A percentile compares a stretch with the other conserved stretches of the same genome.
Conservation (phyloP, 2,888 invertebrate species). For the Pseudoips prasinana region DNA sequence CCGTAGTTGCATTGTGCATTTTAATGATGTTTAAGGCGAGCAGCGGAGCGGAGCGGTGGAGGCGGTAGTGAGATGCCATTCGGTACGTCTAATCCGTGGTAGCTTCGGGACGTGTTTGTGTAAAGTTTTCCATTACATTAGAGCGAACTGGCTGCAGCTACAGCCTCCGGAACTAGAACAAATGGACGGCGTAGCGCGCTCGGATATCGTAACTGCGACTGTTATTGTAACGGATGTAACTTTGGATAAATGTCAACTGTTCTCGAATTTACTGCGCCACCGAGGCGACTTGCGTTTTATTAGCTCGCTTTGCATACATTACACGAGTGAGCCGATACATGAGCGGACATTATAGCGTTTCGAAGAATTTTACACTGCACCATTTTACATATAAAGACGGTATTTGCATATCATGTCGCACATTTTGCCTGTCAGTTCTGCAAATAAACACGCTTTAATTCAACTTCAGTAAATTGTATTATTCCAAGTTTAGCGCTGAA, state of each 20-base stretch:
- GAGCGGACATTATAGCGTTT: slow-evolving; percentile 39
- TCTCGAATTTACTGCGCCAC: slow-evolving; percentile 70
- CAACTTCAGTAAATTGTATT: slow-evolving; percentile 37
- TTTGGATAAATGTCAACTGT: slow-evolving; percentile 79
- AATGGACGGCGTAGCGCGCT: slow-evolving; percentile 61
- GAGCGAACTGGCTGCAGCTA: slow-evolving; percentile 39
- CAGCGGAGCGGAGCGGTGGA: slow-evolving; percentile 11
- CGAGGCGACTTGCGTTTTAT: slow-evolving; percentile 65
- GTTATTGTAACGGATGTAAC: slow-evolving; percentile 79
- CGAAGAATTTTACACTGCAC: slow-evolving; percentile 34
- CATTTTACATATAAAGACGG: too few species aligned
- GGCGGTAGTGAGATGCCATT: slow-evolving; percentile 27
- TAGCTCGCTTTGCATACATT: slow-evolving; percentile 75
- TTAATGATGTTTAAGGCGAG: slow-evolving; percentile 57
- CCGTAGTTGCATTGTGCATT: slow-evolving; percentile 55
- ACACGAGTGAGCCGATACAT: slow-evolving; percentile 54
- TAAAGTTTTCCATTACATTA: slow-evolving; percentile 74
- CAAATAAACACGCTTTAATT: slow-evolving; percentile 24
- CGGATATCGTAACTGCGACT: slow-evolving; percentile 73
- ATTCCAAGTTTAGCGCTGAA: slow-evolving; percentile 36
- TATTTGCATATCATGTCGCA: too few species aligned
- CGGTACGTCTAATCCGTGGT: slow-evolving; percentile 53
- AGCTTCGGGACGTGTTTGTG: slow-evolving; percentile 58
- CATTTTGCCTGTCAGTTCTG: slow-evolving; percentile 9
- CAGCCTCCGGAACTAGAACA: slow-evolving; percentile 66